Evolutionary conservation across 1,140 invertebrate species (phyloP).

Genomic region (Orchesella cincta): DNA sequence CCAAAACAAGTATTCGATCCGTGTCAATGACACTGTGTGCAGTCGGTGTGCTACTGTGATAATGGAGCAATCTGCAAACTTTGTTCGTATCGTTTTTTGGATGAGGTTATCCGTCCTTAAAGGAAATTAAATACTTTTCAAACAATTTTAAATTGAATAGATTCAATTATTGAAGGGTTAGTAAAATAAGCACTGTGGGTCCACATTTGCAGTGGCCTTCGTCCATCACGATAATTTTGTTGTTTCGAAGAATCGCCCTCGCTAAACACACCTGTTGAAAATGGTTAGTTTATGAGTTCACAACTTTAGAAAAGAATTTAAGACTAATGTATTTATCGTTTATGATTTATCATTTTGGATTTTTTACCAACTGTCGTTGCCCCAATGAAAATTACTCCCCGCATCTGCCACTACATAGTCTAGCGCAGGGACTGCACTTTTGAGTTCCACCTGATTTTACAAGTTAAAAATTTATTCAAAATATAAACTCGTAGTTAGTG

Average conservation of each 20-base stretch:
- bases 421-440: background rate
- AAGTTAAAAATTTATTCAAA: conserved; percentile 68
- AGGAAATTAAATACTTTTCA: conserved; percentile 5
- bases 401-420: conserved; percentile 17
- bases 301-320: no score
- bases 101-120: conserved; percentile 65
- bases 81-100: conserved; percentile 42
- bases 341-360: background rate
- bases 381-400: conserved; percentile 37
- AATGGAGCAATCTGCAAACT: conserved; percentile 38
- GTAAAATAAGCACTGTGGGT: conserved; percentile 51
- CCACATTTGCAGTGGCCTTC: conserved; percentile 53
- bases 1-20: conserved; percentile 41
- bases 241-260: conserved; percentile 39
- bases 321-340: background rate
- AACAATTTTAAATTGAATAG: conserved; percentile 30
- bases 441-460: conserved; percentile 76
- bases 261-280: conserved; percentile 29
- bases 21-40: conserved; percentile 46
- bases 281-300: background rate
- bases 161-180: background rate
- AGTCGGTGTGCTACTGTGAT: conserved; percentile 47
- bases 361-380: conserved; percentile 44
- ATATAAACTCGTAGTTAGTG: conserved; percentile 71
- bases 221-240: conserved; percentile 39